Evolutionary conservation across 2,797 vertebrate species (phyloP).

Genomic region (Lutjanus campechanus): DNA sequence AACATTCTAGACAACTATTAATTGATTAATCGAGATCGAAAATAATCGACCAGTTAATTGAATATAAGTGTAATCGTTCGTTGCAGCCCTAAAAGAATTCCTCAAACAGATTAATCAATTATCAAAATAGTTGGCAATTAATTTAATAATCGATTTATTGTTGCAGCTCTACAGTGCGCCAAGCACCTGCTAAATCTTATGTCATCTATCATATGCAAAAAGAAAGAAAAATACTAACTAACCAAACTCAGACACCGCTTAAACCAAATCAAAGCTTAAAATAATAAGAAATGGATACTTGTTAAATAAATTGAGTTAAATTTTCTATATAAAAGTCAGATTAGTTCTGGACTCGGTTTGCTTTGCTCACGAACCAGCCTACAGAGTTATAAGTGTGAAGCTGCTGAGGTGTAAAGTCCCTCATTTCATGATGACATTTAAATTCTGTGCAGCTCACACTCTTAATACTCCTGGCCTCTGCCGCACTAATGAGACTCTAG

Average conservation of each 20-base stretch:
- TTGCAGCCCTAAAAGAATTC: no score
- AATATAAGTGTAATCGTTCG: no score
- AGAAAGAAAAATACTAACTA: background rate
- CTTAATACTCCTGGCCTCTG: background rate
- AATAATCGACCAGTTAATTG: no score
- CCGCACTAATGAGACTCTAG: slow-evolving; percentile 16
- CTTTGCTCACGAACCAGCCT: background rate
- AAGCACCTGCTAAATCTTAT: background rate
- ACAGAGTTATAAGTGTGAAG: background rate
- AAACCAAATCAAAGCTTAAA: background rate
- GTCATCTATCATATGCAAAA: background rate
- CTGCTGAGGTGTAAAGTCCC: background rate
- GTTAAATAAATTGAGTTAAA: background rate
- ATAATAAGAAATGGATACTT: no score
- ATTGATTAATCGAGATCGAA: no score
- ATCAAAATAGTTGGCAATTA: no score
- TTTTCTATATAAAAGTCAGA: background rate
- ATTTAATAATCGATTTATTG: no score
- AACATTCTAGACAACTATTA: no score
- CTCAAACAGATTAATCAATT: no score
- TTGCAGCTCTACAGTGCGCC: no score
- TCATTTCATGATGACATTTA: slow-evolving; percentile 3
- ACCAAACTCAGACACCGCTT: background rate
- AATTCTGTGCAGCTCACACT: slow-evolving; percentile 1
- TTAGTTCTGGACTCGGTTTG: background rate